A percentile compares a stretch with the other conserved stretches of the same genome.
phyloP scores from a whole-genome alignment of 2,888 invertebrate genomes.

The Branchipolynoe longqiensis region DNA sequence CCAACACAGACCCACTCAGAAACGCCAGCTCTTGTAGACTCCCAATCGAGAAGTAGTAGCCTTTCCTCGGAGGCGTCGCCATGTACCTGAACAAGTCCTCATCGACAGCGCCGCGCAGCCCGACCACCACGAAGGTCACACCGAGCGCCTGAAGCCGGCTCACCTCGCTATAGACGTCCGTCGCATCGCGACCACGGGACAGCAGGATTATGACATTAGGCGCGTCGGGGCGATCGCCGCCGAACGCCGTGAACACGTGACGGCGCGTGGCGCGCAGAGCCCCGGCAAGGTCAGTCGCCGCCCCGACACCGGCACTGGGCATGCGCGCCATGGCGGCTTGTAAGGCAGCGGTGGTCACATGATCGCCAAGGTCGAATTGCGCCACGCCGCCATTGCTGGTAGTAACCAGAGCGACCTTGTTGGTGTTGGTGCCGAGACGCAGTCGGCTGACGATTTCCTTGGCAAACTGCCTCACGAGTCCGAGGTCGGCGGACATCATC shows the following conservation, averaged over 20 bases:
- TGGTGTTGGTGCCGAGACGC: background rate
- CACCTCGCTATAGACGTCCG: background rate
- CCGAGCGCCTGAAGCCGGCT: background rate
- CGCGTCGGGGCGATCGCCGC: background rate
- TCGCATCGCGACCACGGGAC: background rate
- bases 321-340: background rate
- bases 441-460: background rate
- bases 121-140: background rate
- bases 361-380: conserved; percentile 1
- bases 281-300: background rate
- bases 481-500: background rate
- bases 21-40: background rate
- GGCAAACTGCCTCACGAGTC: background rate
- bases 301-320: background rate
- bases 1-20: background rate
- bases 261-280: background rate
- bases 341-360: background rate
- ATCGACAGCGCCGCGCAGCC: background rate
- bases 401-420: conserved; percentile 7
- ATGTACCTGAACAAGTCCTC: conserved; percentile 5
- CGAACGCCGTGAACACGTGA: background rate
- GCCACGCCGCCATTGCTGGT: conserved; percentile 6
- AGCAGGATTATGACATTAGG: conserved; percentile 16
- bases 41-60: conserved; percentile 6
- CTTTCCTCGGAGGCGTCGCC: background rate